Conservation (phyloP, 2,797 vertebrate genomes). For the Anguilla obscura region DNA sequence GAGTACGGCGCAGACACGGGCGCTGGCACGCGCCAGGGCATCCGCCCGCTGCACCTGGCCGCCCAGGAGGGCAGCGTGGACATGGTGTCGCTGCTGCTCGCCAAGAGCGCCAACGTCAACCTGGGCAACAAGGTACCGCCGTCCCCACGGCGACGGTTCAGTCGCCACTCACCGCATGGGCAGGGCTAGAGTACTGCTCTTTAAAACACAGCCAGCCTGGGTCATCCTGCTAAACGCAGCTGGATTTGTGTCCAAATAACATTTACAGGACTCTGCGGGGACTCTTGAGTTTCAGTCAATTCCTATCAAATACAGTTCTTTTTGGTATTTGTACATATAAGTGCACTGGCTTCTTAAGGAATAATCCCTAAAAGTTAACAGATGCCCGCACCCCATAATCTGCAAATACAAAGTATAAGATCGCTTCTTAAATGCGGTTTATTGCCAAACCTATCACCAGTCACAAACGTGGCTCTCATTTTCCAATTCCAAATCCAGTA, state of each 20-base stretch:
- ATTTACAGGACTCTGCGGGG: background rate
- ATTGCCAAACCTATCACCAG: no score
- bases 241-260: background rate
- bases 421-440: no score
- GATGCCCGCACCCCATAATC: background rate
- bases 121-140: conserved; percentile 86
- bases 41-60: conserved; percentile 91
- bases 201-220: background rate
- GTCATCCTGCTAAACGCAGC: background rate
- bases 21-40: conserved; percentile 90
- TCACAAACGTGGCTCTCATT: background rate
- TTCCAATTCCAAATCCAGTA: background rate
- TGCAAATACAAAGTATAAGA: background rate
- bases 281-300: background rate
- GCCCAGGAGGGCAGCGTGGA: conserved; percentile 94
- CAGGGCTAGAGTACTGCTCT: background rate
- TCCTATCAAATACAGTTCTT: background rate
- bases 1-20: conserved; percentile 94
- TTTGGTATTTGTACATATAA: no score
- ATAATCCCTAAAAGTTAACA: background rate
- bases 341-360: background rate
- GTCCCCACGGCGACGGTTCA: background rate
- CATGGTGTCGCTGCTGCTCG: conserved; percentile 91
- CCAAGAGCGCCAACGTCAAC: conserved; percentile 85
- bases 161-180: background rate